Percentiles rank a stretch among this genome's conserved stretches.
Conservation (phyloP, 2,797 vertebrate species). For the Melanotaenia nigrans region DNA sequence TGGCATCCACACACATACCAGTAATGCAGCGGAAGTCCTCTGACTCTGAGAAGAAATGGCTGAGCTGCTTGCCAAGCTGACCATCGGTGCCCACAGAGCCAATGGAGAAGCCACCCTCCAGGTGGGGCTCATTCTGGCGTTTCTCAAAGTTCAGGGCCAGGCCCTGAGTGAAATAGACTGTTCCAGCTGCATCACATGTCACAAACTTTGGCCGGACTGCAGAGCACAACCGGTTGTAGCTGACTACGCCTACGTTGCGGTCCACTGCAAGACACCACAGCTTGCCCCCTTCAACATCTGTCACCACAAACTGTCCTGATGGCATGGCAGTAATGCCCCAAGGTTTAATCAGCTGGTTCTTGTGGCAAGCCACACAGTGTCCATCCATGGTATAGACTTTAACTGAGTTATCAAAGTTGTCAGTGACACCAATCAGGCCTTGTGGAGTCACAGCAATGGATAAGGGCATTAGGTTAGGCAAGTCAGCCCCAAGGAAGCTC, state of each 20-base stretch:
- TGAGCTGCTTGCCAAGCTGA: conserved; percentile 93
- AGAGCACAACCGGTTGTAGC: conserved; percentile 92
- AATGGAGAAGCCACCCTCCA: conserved; percentile 97
- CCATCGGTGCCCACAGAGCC: conserved; percentile 92
- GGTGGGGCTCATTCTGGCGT: conserved; percentile 92
- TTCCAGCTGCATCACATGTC: conserved; percentile 92
- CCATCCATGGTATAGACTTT: conserved; percentile 97
- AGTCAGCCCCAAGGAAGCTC: conserved; percentile 94
- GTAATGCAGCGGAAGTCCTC: conserved; percentile 98
- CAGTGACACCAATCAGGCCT: conserved; percentile 94
- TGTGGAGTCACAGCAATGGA: conserved; percentile 95
- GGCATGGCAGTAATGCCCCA: conserved; percentile 96
- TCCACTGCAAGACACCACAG: conserved; percentile 96
- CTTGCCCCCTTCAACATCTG: conserved; percentile 96
- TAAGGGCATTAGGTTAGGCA: conserved; percentile 93
- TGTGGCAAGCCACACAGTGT: conserved; percentile 94
- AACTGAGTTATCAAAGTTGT: conserved; percentile 96
- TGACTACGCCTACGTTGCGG: conserved; percentile 91
- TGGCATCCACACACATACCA: conserved; percentile 95
- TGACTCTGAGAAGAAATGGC: conserved; percentile 95
- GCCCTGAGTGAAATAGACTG: conserved; percentile 96
- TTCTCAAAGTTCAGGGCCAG: conserved; percentile 95
- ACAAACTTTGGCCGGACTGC: conserved; percentile 97
- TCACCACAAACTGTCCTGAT: conserved; percentile 95
- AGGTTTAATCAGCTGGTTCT: conserved; percentile 95